Conservation (phyloP, 2,888 invertebrate species). For the Artemia sinica region DNA sequence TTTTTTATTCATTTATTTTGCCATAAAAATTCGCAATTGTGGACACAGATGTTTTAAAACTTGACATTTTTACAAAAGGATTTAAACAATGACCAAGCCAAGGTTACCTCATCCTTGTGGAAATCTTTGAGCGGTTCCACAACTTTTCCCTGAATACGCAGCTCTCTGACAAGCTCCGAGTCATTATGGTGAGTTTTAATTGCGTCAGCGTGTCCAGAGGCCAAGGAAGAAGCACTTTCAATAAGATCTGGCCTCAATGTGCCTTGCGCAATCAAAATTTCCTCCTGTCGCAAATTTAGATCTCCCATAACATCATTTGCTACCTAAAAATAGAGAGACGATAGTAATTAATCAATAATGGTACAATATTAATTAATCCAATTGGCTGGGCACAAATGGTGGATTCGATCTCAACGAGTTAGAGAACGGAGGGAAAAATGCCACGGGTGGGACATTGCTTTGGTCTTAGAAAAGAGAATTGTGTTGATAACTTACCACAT, state of each 20-base stretch:
- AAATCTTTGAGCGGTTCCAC: constrained; percentile 97
- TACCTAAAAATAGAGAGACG: constrained; percentile 35
- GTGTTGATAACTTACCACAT: too few relatives aligned
- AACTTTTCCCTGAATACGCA: constrained; percentile 58
- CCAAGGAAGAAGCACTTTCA: constrained; percentile 79
- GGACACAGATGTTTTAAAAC: neutral
- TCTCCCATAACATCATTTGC: constrained; percentile 75
- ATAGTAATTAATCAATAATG: too few relatives aligned
- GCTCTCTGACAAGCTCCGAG: constrained; percentile 70
- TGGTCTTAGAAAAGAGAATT: too few relatives aligned
- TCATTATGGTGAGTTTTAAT: constrained; percentile 99
- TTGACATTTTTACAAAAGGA: neutral
- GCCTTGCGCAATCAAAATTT: constrained; percentile 82
- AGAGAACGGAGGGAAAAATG: too few relatives aligned
- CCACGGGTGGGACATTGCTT: too few relatives aligned
- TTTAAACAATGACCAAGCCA: constrained; percentile 37
- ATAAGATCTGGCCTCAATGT: constrained; percentile 93
- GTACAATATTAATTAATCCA: too few relatives aligned
- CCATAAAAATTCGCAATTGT: neutral
- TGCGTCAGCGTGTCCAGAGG: constrained; percentile 71
- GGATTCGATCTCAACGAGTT: too few relatives aligned
- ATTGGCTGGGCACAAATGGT: too few relatives aligned
- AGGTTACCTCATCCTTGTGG: constrained; percentile 72
- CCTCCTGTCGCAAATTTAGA: constrained; percentile 71
- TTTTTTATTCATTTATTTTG: constrained; percentile 4